Percentiles rank a stretch among this genome's conserved stretches.
phyloP scores from a whole-genome alignment of 2,888 invertebrate species.

The Synergus itoensis region DNA sequence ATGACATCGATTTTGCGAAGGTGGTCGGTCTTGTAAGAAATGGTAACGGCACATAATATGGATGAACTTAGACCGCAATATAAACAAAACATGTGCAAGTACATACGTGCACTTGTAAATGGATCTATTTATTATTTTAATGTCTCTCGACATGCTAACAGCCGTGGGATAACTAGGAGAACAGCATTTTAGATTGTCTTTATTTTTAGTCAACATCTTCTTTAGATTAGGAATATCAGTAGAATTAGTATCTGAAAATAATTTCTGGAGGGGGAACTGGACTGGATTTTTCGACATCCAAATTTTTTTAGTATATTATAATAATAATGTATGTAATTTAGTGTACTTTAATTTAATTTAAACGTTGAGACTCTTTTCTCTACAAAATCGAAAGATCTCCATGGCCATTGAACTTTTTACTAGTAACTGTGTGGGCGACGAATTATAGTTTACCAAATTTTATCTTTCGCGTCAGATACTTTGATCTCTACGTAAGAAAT shows the following conservation, averaged over 20 bases:
- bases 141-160: constrained; percentile 20
- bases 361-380: constrained; percentile 14
- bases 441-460: constrained; percentile 25
- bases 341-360: neutral
- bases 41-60: constrained; percentile 23
- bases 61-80: constrained; percentile 19
- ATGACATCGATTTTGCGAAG: constrained; percentile 23
- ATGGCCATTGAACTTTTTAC: constrained; percentile 39
- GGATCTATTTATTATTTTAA: constrained; percentile 25
- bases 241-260: neutral
- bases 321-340: neutral
- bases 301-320: no score
- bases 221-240: neutral
- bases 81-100: neutral
- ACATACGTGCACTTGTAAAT: neutral
- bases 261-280: neutral
- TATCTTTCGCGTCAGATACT: neutral
- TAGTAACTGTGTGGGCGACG: constrained; percentile 6
- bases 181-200: neutral
- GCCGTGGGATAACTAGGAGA: neutral
- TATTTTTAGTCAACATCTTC: neutral
- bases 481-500: constrained; percentile 12
- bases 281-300: no score
- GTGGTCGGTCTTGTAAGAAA: neutral
- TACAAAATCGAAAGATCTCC: neutral